Base-by-base conservation (phyloP, 2,888 invertebrate species). In the Hyles lineata region DNA sequence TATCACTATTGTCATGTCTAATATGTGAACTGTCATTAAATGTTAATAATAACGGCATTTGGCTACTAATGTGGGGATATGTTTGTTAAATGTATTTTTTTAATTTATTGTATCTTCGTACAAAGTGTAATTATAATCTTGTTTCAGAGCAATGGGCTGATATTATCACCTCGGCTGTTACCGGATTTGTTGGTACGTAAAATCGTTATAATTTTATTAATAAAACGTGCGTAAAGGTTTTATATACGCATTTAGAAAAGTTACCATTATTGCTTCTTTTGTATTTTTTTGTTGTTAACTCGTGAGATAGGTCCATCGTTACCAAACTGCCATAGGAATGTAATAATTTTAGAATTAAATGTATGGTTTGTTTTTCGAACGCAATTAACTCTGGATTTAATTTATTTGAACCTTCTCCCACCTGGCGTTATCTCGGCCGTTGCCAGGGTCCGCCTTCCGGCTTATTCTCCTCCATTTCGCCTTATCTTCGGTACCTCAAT, bases 61-160 rank as follows among this genome's bases (percentile, higher is more conserved):
- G 7, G 50, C 50, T 67, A 50, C 67, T 67, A 67, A 67, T 17
- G 8, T 35, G 63, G 67, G 63, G 50, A 17, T 67, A 43, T 50
- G 50, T 50, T 67, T 74, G 23, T 58, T 74, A 52, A 43, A 43
- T 43, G 35, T 67, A 21, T 23, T 23, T 23, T 43, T 63, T 7
- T n/a, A 32, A 35, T 6, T 43, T 11, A 3, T 21, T 9, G n/a
- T 21, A 21, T 25, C 11, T 3, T n/a, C n/a, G n/a, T 23, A 6
- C 21, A 50, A 67, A 17, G 1, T 21, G 15, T 50, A 43, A 23
- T 23, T 17, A 5, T 1, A 50, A 25, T 15, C 0, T 23, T 58
- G 76, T 92, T 87, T 78, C 89, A 93, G 93, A 91, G 72, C 83
- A 87, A 84, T 94, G 92, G 93, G 91, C 88, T 0, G 91, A 92